A percentile compares a stretch with the other conserved stretches of the same genome.
These are phyloP conservation scores for Drosophila heteroneura DNA, from an alignment of 2,888 invertebrate genomes.

Conservation along the genomic window DNA sequence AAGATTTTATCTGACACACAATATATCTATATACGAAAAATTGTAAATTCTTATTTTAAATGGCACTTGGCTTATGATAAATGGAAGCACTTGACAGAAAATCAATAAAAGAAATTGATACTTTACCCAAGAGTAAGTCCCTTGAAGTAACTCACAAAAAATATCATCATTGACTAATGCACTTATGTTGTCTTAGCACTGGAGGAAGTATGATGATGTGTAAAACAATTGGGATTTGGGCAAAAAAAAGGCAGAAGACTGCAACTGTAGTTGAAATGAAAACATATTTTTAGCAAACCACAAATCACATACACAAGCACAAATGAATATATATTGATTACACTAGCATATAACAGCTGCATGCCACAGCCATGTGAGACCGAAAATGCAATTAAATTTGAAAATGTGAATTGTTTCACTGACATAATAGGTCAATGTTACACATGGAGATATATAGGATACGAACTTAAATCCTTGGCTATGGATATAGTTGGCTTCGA, in stretches of 20 bases:
- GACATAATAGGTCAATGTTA: neutral
- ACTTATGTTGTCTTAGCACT: slow-evolving; percentile 56
- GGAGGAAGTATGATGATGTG: slow-evolving; percentile 35
- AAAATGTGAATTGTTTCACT: neutral
- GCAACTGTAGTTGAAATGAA: slow-evolving; percentile 32
- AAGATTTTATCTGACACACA: neutral
- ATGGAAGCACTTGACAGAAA: slow-evolving; percentile 46
- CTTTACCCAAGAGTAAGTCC: slow-evolving; percentile 47
- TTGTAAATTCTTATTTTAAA: slow-evolving; percentile 23
- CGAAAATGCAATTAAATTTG: neutral
- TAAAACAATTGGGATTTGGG: slow-evolving; percentile 56
- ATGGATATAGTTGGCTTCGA: neutral
- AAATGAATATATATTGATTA: neutral
- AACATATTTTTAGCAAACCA: slow-evolving; percentile 29
- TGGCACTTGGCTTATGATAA: slow-evolving; percentile 22
- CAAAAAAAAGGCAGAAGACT: slow-evolving; percentile 34
- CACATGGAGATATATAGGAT: no score
- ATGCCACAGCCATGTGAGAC: no score
- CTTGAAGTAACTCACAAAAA: slow-evolving; percentile 52
- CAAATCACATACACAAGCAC: slow-evolving; percentile 13
- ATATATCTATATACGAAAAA: neutral
- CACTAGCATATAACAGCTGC: neutral
- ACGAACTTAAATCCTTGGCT: neutral
- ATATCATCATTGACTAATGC: slow-evolving; percentile 72
- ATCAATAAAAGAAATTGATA: slow-evolving; percentile 72